phyloP scores from a whole-genome alignment of 2,888 invertebrate genomes.

The Leptopilina syphax region DNA sequence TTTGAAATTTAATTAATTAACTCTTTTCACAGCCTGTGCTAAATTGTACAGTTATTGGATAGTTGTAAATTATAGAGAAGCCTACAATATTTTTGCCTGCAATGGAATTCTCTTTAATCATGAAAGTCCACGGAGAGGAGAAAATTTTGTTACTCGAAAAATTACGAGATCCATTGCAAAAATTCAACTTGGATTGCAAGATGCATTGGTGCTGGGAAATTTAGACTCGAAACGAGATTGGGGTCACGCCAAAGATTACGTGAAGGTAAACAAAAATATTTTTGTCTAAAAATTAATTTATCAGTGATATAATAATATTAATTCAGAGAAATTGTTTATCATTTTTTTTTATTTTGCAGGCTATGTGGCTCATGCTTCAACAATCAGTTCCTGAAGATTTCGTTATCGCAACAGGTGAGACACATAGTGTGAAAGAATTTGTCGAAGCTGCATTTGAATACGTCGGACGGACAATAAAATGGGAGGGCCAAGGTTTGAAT shows the following conservation, averaged over 20 bases:
- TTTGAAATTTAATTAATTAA: background rate
- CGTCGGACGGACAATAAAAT: conserved; percentile 88
- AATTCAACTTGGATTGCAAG: conserved; percentile 92
- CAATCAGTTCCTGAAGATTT: conserved; percentile 94
- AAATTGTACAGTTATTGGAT: conserved; percentile 98
- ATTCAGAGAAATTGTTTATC: too few relatives aligned
- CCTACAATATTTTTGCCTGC: conserved; percentile 96
- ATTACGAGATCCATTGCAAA: conserved; percentile 98
- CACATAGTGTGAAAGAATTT: conserved; percentile 97
- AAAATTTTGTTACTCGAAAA: conserved; percentile 99
- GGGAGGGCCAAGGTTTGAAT: conserved; percentile 91
- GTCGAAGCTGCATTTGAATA: conserved; percentile 93
- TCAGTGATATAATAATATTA: background rate
- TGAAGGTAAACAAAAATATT: conserved; percentile 83
- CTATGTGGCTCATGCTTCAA: conserved; percentile 99
- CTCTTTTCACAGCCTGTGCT: conserved; percentile 86
- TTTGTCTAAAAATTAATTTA: conserved; percentile 39
- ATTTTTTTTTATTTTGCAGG: conserved; percentile 78
- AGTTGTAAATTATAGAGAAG: conserved; percentile 95
- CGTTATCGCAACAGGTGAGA: conserved; percentile 97
- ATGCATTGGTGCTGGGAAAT: conserved; percentile 93
- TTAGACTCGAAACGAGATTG: conserved; percentile 97
- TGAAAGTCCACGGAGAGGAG: conserved; percentile 96
- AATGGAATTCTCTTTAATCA: conserved; percentile 98
- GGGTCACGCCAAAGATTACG: conserved; percentile 98